Evolutionary conservation across 2,888 invertebrate genomes (phyloP), one percentile per base, ranked within the genome.

Genomic region (Pseudanteris insignis): DNA sequence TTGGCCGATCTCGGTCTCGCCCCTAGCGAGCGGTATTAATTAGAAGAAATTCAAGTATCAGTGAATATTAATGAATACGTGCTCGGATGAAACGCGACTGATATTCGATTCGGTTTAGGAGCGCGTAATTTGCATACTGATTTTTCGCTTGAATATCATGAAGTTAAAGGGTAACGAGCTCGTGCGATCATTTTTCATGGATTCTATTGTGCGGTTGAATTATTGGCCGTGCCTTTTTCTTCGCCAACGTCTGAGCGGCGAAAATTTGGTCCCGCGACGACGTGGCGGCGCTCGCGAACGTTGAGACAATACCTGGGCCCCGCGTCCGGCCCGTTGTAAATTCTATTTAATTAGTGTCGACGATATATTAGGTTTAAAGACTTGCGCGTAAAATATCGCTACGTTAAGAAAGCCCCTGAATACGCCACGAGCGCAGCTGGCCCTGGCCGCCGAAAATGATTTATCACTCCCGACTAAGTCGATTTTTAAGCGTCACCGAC

Each of bases 291-390:
- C 36, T 36, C 38, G 15, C 13, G 36, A 51, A 37, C 36, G 29
- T 2, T 10, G 8, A 66, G 69, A 64, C 70, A 65, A 71, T 64
- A 70, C 54, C 63, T 69, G 50, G 24, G 26, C 67, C 26, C 3
- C 33, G 33, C 34, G 48, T 7, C 36, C 33, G 53, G 51, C 46
- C 55, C 63, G 61, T 62, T 54, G 58, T 71, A 77, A 75, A 73
- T 75, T 75, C 73, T 75, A 76, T 75, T 76, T 76, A 76, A 77
- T 77, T 76, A 76, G 73, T 68, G 73, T 66, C 69, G 68, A 72
- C 76, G 73, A 76, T 77, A 76, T 76, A 77, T 77, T 77, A 77
- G 73, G 76, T 76, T 77, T 75, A 74, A 76, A 74, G 75, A 77
- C 73, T 77, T 69, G 67, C 67, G 67, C 68, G 69, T 77, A 73